Percentiles rank a stretch among this genome's conserved stretches.
Conservation (phyloP, 2,797 vertebrate genomes). For the Pangasius krempfi region DNA sequence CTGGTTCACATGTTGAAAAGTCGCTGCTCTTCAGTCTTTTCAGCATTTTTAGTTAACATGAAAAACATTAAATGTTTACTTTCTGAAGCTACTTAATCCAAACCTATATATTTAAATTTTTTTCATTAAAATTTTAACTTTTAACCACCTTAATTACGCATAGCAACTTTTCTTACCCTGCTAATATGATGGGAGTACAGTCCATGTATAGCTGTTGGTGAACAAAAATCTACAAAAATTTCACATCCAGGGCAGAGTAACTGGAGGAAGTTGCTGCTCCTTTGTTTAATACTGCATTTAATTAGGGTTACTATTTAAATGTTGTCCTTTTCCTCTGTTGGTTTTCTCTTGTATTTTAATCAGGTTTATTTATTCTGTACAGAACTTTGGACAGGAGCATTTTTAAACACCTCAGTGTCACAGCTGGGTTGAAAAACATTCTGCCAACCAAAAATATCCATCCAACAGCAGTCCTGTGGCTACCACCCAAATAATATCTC, state of each 20-base stretch:
- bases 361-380: not conserved
- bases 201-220: not conserved
- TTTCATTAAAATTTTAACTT: not conserved
- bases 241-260: not conserved
- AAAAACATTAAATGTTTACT: not conserved
- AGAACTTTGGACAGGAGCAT: not conserved
- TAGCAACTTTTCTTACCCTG: not conserved
- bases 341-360: not conserved
- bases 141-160: not conserved
- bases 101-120: conserved; percentile 2
- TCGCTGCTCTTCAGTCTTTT: not conserved
- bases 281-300: conserved; percentile 17
- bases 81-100: not conserved
- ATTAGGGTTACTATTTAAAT: not conserved
- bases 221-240: not conserved
- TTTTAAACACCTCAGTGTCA: not conserved
- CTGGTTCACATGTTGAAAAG: conserved; percentile 12
- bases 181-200: not conserved
- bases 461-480: not conserved
- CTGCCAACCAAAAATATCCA: not conserved
- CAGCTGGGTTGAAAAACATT: not conserved
- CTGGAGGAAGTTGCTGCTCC: not conserved
- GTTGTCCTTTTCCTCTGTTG: not conserved
- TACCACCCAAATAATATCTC: not conserved
- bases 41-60: not conserved